Conservation (phyloP, 2,797 vertebrate species). For the Chrosomus eos region DNA sequence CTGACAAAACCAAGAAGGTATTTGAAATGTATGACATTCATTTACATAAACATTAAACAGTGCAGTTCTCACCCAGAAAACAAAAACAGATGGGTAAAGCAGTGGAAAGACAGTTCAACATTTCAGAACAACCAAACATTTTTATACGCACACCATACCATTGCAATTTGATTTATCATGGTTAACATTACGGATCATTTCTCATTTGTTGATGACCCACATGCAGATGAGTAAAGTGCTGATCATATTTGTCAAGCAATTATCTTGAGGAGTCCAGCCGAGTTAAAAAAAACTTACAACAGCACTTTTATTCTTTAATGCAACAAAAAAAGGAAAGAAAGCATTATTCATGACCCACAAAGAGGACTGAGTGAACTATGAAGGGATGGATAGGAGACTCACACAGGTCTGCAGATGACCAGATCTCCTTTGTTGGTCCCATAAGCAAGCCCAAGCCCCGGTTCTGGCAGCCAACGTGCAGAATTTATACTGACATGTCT, state of each 20-base stretch:
- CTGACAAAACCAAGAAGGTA: slow-evolving; percentile 32
- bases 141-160: not conserved
- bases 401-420: slow-evolving; percentile 98
- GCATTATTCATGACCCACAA: not conserved
- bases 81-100: slow-evolving; percentile 43
- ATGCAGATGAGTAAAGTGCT: slow-evolving; percentile 17
- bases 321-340: not conserved
- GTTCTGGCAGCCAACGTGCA: slow-evolving; percentile 95
- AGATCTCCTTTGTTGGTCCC: slow-evolving; percentile 99
- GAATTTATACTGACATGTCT: slow-evolving; percentile 99
- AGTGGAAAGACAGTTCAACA: slow-evolving; percentile 20
- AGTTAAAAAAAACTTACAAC: not conserved
- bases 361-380: not conserved
- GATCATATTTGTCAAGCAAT: slow-evolving; percentile 9
- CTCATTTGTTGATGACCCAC: not conserved
- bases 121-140: not conserved
- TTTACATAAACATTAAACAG: slow-evolving; percentile 34
- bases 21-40: slow-evolving; percentile 19
- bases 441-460: slow-evolving; percentile 94
- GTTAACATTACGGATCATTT: not conserved
- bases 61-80: slow-evolving; percentile 30
- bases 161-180: not conserved
- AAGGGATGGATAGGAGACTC: slow-evolving; percentile 71
- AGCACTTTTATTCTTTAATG: slow-evolving; percentile 3
- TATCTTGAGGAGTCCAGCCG: not conserved